These are phyloP conservation scores for Aradophagus sp. DNA, from an alignment of 1,140 invertebrate species.

Conservation along the genomic window DNA sequence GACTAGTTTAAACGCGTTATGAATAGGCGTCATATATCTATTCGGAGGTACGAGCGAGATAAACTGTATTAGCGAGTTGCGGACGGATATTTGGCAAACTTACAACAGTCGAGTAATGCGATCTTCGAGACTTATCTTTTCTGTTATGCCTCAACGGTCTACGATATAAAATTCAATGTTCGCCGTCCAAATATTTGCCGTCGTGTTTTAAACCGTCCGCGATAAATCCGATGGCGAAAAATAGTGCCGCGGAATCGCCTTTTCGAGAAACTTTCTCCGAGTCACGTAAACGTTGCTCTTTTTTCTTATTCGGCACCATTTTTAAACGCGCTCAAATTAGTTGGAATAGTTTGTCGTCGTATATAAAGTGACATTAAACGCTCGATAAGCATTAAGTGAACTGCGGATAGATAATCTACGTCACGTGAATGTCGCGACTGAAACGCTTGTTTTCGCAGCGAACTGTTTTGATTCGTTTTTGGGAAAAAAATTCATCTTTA, in stretches of 20 bases:
- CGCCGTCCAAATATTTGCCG: constrained; percentile 43
- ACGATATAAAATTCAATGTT: constrained; percentile 50
- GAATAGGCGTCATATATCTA: constrained; percentile 47
- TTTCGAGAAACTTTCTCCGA: constrained; percentile 10
- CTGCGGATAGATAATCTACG: constrained; percentile 23
- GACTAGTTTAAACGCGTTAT: constrained; percentile 40
- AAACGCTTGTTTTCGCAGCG: no score
- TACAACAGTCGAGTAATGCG: constrained; percentile 34
- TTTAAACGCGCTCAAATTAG: background rate
- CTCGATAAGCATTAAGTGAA: constrained; percentile 28
- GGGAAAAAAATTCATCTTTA: no score
- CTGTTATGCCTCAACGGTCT: constrained; percentile 48
- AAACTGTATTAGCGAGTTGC: constrained; percentile 48
- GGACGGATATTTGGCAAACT: constrained; percentile 48
- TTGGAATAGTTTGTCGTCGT: background rate
- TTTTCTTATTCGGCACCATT: background rate
- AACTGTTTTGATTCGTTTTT: no score
- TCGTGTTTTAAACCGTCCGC: constrained; percentile 21
- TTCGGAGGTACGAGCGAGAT: constrained; percentile 34
- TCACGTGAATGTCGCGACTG: constrained; percentile 16
- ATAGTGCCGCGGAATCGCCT: constrained; percentile 4
- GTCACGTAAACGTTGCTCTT: background rate
- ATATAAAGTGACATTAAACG: constrained; percentile 12
- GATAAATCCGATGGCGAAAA: constrained; percentile 29
- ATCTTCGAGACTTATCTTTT: constrained; percentile 53